Base-by-base conservation (phyloP, 1,140 invertebrate genomes). In the Drosophila erecta region DNA sequence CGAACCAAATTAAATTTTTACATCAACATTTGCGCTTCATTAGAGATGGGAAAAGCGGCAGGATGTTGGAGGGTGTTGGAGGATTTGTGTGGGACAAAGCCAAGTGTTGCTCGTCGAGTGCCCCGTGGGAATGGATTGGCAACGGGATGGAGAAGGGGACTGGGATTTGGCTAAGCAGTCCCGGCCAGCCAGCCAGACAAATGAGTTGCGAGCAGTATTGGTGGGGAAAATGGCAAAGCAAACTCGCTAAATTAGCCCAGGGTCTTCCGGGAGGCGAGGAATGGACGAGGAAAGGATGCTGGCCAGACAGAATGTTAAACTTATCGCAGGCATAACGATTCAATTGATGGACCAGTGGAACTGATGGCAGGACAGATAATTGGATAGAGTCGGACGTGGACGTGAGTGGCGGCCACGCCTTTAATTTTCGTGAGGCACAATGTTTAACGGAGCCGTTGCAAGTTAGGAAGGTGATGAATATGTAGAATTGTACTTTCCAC, bases 1-100 rank as follows among this genome's bases (percentile, higher is more conserved):
- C 78, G 79, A 86, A 87, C 83, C 87, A 86, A 86, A 86, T 86
- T 86, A 86, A 86, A 86, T 86, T 86, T 86, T 87, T 86, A 86
- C 84, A 87, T 81, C 83, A 86, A 83, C 83, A 86, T 86, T 86
- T 86, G 84, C 75, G 83, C 83, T 86, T 86, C 83, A 86, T 87
- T 87, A 86, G 83, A 76, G 70, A 54, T 53, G 69, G 76, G 61
- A 57, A 44, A 55, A 55, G 30, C 54, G 71, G 44, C 51, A 49
- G 35, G 56, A 14, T 30, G 43, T 47, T n/a, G 59, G 56, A 14
- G 37, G 43, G 54, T n/a, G 59, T 20, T 24, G 47, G 5, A 22
- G 40, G 27, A 12, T 49, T 46, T 50, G 46, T 67, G 60, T 73
- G 76, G 46, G 70, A 62, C 54, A 64, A 64, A 54, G 72, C 59